Conservation (phyloP, 1,140 invertebrate genomes). For the Rhopalosiphum padi region DNA sequence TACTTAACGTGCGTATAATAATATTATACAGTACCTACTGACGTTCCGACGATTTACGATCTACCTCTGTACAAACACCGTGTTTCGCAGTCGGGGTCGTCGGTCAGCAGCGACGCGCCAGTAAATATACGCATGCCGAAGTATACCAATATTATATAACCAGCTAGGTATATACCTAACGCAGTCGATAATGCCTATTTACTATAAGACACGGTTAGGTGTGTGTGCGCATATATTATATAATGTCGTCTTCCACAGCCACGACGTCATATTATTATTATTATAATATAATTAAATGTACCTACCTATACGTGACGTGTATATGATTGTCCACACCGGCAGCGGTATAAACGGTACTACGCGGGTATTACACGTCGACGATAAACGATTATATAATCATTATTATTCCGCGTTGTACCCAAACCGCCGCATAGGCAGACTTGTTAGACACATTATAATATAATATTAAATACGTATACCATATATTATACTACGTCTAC, state of each 20-base stretch:
- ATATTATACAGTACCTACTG: not conserved
- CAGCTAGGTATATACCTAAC: too few relatives aligned
- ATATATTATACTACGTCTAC: too few relatives aligned
- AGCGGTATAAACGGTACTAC: too few relatives aligned
- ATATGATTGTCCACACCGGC: too few relatives aligned
- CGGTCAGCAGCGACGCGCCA: not conserved
- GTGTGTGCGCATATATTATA: not conserved
- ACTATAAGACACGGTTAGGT: too few relatives aligned
- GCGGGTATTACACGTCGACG: too few relatives aligned
- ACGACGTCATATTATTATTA: not conserved
- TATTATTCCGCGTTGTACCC: too few relatives aligned
- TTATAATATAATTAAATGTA: not conserved
- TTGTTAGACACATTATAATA: too few relatives aligned
- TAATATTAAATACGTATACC: too few relatives aligned
- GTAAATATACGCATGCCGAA: not conserved
- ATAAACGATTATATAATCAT: too few relatives aligned
- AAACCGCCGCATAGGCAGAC: too few relatives aligned
- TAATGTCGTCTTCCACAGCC: not conserved
- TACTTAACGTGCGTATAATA: not conserved
- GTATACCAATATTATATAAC: not conserved
- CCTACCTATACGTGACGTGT: too few relatives aligned
- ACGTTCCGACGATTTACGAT: conserved; percentile 2
- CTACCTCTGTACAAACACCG: not conserved
- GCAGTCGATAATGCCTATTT: not conserved
- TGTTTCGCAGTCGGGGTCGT: conserved; percentile 8